phyloP scores from a whole-genome alignment of 2,797 vertebrate species.

The Amblyopsis hoosieri region DNA sequence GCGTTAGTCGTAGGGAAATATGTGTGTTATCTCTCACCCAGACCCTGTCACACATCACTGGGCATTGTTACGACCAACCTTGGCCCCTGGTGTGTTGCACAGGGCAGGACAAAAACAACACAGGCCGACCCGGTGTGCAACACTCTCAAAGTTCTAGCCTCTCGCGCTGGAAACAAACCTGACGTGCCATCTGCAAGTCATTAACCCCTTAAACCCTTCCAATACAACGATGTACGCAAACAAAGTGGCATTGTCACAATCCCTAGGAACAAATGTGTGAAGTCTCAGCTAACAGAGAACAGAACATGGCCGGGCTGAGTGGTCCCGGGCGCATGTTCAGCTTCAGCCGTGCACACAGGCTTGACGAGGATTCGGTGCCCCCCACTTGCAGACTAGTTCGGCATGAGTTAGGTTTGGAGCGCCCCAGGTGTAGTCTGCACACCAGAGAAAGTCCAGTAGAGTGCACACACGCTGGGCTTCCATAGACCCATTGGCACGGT shows the following conservation, averaged over 20 bases:
- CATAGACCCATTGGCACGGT: no score
- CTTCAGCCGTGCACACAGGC: constrained; percentile 37
- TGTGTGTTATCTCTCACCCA: constrained; percentile 21
- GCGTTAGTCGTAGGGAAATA: constrained; percentile 31
- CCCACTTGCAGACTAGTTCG: constrained; percentile 41
- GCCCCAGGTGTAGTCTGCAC: constrained; percentile 13
- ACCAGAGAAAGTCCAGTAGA: no score
- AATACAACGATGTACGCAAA: constrained; percentile 63
- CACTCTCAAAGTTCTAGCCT: constrained; percentile 40
- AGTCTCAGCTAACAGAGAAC: constrained; percentile 64
- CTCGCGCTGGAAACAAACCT: constrained; percentile 48
- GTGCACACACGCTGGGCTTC: no score
- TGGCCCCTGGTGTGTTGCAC: constrained; percentile 36
- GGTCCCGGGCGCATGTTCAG: constrained; percentile 57
- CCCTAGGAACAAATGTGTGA: constrained; percentile 45
- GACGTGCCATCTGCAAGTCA: constrained; percentile 68
- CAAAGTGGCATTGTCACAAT: constrained; percentile 57
- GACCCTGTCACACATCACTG: constrained; percentile 18
- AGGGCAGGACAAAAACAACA: constrained; percentile 31
- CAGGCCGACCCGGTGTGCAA: constrained; percentile 45
- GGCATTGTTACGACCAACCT: constrained; percentile 24
- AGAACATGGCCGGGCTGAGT: constrained; percentile 47
- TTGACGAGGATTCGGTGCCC: constrained; percentile 46
- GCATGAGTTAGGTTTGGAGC: constrained; percentile 43
- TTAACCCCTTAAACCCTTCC: constrained; percentile 65